A percentile compares a stretch with the other conserved stretches of the same genome.
Conservation (phyloP, 1,140 invertebrate species). For the Neodiprion virginianus region DNA sequence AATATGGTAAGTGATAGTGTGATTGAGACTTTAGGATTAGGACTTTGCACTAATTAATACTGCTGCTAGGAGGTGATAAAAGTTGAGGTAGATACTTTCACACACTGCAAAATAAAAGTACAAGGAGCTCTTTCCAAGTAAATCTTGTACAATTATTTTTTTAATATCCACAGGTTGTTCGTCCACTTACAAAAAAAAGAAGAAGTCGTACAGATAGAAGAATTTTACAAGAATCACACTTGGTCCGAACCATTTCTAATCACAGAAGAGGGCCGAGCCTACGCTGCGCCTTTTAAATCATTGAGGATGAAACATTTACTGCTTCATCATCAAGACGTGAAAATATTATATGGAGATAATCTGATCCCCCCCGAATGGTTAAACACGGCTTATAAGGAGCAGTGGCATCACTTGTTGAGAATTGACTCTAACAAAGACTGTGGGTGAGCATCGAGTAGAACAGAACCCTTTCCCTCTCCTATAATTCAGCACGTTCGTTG, state of each 20-base stretch:
- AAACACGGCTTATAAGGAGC: conserved; percentile 67
- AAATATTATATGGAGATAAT: conserved; percentile 72
- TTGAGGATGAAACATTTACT: conserved; percentile 74
- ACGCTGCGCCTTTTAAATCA: conserved; percentile 68
- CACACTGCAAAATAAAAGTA: conserved; percentile 10
- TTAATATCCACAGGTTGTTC: conserved; percentile 44
- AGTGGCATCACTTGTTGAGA: conserved; percentile 75
- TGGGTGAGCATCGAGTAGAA: conserved; percentile 61
- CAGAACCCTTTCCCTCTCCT: background rate
- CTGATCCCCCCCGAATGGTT: conserved; percentile 77
- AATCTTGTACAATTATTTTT: conserved; percentile 16
- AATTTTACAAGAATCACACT: conserved; percentile 49
- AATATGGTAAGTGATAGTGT: conserved; percentile 66
- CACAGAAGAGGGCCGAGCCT: conserved; percentile 67
- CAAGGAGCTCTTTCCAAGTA: conserved; percentile 9
- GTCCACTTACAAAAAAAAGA: conserved; percentile 45
- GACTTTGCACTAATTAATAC: background rate
- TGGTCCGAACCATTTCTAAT: conserved; percentile 65
- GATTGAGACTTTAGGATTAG: conserved; percentile 15
- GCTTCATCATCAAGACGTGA: conserved; percentile 74
- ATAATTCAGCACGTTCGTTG: no score
- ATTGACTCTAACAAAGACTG: conserved; percentile 75
- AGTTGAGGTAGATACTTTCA: conserved; percentile 13
- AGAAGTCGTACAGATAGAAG: conserved; percentile 58
- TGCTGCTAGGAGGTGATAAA: conserved; percentile 13